A percentile compares a stretch with the other conserved stretches of the same genome.
These are phyloP conservation scores for Cremastinae sp. DNA, from an alignment of 2,888 invertebrate genomes.

Conservation along the genomic window DNA sequence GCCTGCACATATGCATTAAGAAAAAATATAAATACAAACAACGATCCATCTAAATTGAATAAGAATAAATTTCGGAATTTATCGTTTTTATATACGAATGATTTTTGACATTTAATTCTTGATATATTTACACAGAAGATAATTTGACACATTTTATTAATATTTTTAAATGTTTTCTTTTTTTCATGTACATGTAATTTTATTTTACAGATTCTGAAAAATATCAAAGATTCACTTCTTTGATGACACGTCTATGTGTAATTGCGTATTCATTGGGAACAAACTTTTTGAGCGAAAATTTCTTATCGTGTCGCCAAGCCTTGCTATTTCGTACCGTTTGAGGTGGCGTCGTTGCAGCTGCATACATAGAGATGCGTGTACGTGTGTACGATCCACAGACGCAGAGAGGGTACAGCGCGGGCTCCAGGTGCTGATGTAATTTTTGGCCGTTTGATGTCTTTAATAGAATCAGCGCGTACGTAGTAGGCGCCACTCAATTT, in stretches of 20 bases:
- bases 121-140: no score
- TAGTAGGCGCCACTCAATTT: conserved; percentile 79
- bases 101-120: no score
- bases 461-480: conserved; percentile 79
- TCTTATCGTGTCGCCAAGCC: conserved; percentile 18
- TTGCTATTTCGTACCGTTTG: conserved; percentile 16
- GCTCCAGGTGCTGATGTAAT: conserved; percentile 76
- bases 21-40: conserved; percentile 44
- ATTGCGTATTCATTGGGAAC: no score
- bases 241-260: no score
- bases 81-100: no score
- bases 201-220: no score
- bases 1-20: conserved; percentile 21
- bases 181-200: no score
- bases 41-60: conserved; percentile 13
- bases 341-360: conserved; percentile 26
- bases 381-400: no score
- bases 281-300: conserved; percentile 48
- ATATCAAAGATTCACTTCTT: no score
- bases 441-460: conserved; percentile 80
- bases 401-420: conserved; percentile 69
- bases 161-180: no score
- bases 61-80: conserved; percentile 5
- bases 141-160: no score
- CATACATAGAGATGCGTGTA: conserved; percentile 19